These are phyloP conservation scores for Lithodes maja DNA, from an alignment of 2,888 invertebrate species.

Conservation along the genomic window DNA sequence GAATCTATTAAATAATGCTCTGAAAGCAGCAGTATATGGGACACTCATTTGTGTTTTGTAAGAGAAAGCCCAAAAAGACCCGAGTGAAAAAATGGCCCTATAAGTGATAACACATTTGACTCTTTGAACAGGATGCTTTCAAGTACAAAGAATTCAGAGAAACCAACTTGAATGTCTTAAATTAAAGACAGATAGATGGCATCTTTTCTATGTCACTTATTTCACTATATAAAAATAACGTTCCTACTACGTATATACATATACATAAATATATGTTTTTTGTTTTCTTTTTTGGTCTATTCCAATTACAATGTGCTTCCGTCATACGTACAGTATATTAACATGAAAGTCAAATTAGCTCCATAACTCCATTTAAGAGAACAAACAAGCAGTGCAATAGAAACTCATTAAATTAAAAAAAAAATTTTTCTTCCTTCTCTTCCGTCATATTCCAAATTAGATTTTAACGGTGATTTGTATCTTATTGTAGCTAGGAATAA, in stretches of 20 bases:
- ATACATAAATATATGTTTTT: conserved; percentile 57
- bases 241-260: conserved; percentile 63
- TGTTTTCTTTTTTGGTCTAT: conserved; percentile 3
- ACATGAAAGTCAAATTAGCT: conserved; percentile 34
- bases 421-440: conserved; percentile 59
- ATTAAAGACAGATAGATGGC: conserved; percentile 53
- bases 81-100: conserved; percentile 30
- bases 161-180: conserved; percentile 55
- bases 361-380: conserved; percentile 23
- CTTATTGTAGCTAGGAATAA: conserved; percentile 67
- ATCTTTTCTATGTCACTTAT: conserved; percentile 65
- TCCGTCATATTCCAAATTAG: conserved; percentile 67
- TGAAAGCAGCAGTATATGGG: too few species aligned
- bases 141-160: conserved; percentile 64
- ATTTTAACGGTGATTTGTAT: conserved; percentile 67
- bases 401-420: conserved; percentile 34
- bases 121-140: conserved; percentile 64
- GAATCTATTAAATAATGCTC: too few species aligned
- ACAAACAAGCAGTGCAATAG: conserved; percentile 63
- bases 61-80: too few species aligned
- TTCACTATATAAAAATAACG: conserved; percentile 61
- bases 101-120: conserved; percentile 66
- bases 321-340: conserved; percentile 52
- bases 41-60: too few species aligned
- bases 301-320: conserved; percentile 64